These are phyloP conservation scores for Diploscapter pachys DNA, from an alignment of 1,140 invertebrate genomes.

Conservation along the genomic window DNA sequence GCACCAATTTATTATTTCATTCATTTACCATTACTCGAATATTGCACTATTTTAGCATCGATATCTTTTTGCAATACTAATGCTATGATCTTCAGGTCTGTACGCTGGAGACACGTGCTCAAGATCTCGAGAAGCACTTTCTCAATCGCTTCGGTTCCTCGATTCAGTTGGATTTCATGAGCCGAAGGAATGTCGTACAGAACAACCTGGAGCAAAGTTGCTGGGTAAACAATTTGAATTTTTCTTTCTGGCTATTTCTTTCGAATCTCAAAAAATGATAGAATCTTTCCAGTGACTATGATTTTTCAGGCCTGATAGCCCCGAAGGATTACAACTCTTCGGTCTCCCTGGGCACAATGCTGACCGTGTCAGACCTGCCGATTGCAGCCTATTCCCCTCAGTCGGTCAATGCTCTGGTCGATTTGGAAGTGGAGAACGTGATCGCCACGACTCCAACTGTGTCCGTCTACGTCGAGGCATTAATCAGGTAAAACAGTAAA, in stretches of 20 bases:
- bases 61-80: background rate
- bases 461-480: conserved; percentile 42
- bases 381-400: conserved; percentile 46
- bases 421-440: conserved; percentile 40
- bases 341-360: conserved; percentile 40
- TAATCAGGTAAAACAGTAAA: conserved; percentile 14
- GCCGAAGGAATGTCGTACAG: conserved; percentile 46
- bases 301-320: conserved; percentile 44
- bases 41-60: conserved; percentile 13
- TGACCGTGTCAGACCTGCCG: conserved; percentile 45
- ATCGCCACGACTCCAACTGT: conserved; percentile 49
- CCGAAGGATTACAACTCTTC: conserved; percentile 53
- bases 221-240: conserved; percentile 10
- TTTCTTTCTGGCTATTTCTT: too few relatives aligned
- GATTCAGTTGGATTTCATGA: conserved; percentile 55
- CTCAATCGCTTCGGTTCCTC: conserved; percentile 53
- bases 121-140: conserved; percentile 51
- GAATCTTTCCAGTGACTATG: background rate
- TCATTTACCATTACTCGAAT: too few relatives aligned
- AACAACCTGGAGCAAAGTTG: conserved; percentile 21
- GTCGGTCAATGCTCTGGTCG: conserved; percentile 45
- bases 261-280: background rate
- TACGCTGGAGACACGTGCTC: conserved; percentile 56
- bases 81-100: conserved; percentile 36
- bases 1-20: too few relatives aligned